A percentile compares a stretch with the other conserved stretches of the same genome.
Evolutionary conservation across 2,797 vertebrate species (phyloP).

Genomic region (Vipera latastei): DNA sequence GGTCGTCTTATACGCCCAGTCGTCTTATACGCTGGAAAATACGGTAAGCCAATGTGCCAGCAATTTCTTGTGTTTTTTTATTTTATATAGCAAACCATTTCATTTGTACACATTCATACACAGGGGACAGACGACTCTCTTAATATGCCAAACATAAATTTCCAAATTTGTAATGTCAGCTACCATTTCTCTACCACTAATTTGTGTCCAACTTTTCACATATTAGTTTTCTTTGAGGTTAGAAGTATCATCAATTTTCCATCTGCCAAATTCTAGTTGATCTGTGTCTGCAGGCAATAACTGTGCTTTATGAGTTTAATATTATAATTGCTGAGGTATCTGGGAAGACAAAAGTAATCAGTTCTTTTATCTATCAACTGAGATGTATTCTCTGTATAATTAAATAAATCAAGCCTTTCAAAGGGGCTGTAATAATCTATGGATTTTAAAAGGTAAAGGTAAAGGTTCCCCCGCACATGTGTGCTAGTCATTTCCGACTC

Average conservation of each 20-base stretch:
- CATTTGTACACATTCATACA: conserved; percentile 32
- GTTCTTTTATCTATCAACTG: conserved; percentile 31
- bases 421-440: conserved; percentile 34
- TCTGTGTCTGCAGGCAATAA: fast-evolving
- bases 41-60: too few species aligned
- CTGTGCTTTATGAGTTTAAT: conserved; percentile 28
- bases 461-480: too few species aligned
- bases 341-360: conserved; percentile 46
- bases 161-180: conserved; percentile 41
- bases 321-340: conserved; percentile 30
- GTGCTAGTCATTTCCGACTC: too few species aligned
- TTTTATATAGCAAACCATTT: conserved; percentile 59
- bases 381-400: conserved; percentile 49
- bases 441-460: neutral
- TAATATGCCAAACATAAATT: conserved; percentile 44
- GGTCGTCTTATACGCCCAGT: too few species aligned
- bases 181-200: conserved; percentile 7
- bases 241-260: conserved; percentile 1
- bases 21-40: too few species aligned
- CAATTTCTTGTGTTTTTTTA: neutral
- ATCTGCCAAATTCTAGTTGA: conserved; percentile 15
- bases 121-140: conserved; percentile 38
- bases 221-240: conserved; percentile 9
- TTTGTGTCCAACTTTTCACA: conserved; percentile 37
- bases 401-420: neutral